Evolutionary conservation across 2,797 vertebrate genomes (phyloP), one percentile per base, ranked within the genome.

Genomic region (Triplophysa yarkandensis): DNA sequence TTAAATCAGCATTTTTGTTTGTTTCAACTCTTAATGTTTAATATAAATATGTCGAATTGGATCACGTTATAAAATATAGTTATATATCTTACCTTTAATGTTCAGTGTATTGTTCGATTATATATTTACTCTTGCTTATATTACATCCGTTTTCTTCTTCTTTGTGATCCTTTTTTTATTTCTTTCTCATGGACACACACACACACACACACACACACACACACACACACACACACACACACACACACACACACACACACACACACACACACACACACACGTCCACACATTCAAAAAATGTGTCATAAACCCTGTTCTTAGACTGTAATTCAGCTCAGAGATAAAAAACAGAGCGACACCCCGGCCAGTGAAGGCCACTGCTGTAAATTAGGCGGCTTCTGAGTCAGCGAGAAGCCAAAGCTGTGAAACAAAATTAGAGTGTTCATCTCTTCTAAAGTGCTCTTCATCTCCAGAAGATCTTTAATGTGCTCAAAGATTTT

Each of bases 401-500:
- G 87, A 90, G 83, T 91, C 91, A 91, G 88, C 90, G 81, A 34
- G 58, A 86, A 87, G 77, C 78, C 68, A 74, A 81, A 85, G 79
- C 83, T 82, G 71, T 86, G 85, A 87, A 88, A 86, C 85, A 83
- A 86, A 87, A 77, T 83, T 74, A 78, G 74, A 83, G 82, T 71
- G 61, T 78, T 84, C 62, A 68, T 70, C 71, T 82, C 84, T 16
- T 70, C 77, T 84, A 75, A 61, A 68, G 70, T 69, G 58, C 63
- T 60, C 82, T 80, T 76, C 78, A 77, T 86, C 81, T 86, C 65
- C 55, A 32, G 52, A 58, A 69, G 63, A 79, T 85, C 82, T 66
- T 58, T 57, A 80, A 83, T 58, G 57, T 81, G 74, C 60, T 84
- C 62, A 78, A 81, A 84, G 82, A 80, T 86, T 85, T 83, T 71